phyloP scores from a whole-genome alignment of 2,797 vertebrate species.

The Melanotaenia trifasciata region DNA sequence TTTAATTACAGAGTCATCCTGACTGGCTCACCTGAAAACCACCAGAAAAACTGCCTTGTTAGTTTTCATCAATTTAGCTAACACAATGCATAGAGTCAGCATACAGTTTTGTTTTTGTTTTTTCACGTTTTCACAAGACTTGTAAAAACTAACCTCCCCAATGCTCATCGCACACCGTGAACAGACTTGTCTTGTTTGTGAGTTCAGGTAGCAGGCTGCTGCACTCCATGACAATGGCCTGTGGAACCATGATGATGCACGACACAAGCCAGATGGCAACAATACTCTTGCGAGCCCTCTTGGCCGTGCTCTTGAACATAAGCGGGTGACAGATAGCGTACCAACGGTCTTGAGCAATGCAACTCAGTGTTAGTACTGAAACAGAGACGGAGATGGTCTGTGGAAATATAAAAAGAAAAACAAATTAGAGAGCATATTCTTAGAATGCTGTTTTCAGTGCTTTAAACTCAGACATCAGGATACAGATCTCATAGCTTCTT shows the following conservation, averaged over 20 bases:
- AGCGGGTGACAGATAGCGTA: constrained; percentile 98
- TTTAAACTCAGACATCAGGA: background rate
- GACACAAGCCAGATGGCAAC: constrained; percentile 95
- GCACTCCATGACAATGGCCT: constrained; percentile 96
- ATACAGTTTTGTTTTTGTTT: background rate
- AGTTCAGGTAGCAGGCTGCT: constrained; percentile 91
- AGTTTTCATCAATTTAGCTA: background rate
- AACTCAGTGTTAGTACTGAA: constrained; percentile 95
- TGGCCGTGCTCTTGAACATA: constrained; percentile 98
- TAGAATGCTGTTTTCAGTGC: background rate
- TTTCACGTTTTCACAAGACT: background rate
- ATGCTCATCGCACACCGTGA: constrained; percentile 95
- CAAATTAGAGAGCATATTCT: background rate
- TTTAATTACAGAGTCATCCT: background rate
- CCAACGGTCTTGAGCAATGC: constrained; percentile 97
- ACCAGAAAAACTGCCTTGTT: background rate
- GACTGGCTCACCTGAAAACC: background rate
- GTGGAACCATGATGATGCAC: constrained; percentile 95
- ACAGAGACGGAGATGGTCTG: constrained; percentile 97
- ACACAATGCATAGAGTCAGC: background rate
- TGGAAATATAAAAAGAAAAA: constrained; percentile 30
- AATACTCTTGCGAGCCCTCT: constrained; percentile 92
- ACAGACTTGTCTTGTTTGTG: constrained; percentile 95
- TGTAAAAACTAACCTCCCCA: constrained; percentile 88
- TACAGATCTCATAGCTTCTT: background rate